Conservation (phyloP, 2,888 invertebrate genomes). For the Ophion ventricosus region DNA sequence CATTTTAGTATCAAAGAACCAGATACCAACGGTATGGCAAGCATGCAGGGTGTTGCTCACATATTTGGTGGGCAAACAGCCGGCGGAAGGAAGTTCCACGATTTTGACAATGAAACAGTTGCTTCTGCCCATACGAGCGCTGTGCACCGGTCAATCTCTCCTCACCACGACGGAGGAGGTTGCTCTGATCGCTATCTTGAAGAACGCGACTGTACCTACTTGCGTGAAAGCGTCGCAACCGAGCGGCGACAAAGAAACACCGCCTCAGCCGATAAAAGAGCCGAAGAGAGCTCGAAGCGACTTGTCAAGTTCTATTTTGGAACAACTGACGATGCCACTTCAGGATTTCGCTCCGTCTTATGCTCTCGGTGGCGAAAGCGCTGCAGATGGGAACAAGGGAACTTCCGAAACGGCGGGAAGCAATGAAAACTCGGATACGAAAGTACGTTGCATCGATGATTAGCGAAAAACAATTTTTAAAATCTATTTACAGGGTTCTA, state of each 20-base stretch:
- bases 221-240: slow-evolving; percentile 83
- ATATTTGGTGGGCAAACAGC: slow-evolving; percentile 85
- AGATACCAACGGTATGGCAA: slow-evolving; percentile 87
- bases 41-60: slow-evolving; percentile 89
- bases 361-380: slow-evolving; percentile 82
- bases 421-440: slow-evolving; percentile 83
- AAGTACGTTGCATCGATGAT: slow-evolving; percentile 78
- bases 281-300: slow-evolving; percentile 87
- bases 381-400: slow-evolving; percentile 83
- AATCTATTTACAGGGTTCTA: no score
- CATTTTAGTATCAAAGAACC: slow-evolving; percentile 87
- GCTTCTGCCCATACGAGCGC: slow-evolving; percentile 88
- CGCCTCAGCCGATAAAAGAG: slow-evolving; percentile 85
- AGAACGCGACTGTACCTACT: slow-evolving; percentile 87
- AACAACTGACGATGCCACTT: slow-evolving; percentile 89
- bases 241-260: slow-evolving; percentile 84
- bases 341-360: slow-evolving; percentile 84
- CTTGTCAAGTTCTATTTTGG: slow-evolving; percentile 89
- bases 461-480: not conserved
- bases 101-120: slow-evolving; percentile 85
- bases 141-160: slow-evolving; percentile 89
- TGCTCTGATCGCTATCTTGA: slow-evolving; percentile 90
- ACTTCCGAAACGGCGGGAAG: slow-evolving; percentile 78
- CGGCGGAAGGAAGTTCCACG: slow-evolving; percentile 78
- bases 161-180: slow-evolving; percentile 91